Evolutionary conservation across 92 coral and sea anemone species (phyloP).

Genomic region (Parazoanthus darwini): DNA sequence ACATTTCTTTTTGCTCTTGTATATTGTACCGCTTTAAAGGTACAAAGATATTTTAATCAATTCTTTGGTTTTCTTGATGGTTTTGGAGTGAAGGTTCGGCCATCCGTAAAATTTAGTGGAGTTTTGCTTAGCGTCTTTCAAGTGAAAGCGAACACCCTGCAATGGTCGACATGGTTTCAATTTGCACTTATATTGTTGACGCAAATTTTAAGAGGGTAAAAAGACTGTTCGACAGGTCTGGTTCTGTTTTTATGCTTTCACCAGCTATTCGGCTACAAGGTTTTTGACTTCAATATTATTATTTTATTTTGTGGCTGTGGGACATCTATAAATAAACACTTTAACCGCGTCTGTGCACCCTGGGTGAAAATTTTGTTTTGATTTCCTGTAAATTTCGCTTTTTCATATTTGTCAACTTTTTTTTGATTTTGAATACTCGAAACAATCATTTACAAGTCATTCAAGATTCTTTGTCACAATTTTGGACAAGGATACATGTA

Average conservation of each 20-base stretch:
- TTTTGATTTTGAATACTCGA: too few relatives aligned
- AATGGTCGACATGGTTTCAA: not conserved
- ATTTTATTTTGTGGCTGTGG: not conserved
- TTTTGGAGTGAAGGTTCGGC: not conserved
- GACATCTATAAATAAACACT: not conserved
- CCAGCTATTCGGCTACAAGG: not conserved
- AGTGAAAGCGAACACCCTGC: not conserved
- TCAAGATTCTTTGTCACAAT: too few relatives aligned
- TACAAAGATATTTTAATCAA: not conserved
- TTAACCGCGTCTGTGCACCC: not conserved
- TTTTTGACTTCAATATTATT: not conserved
- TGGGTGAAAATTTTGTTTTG: not conserved
- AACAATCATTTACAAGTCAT: too few relatives aligned
- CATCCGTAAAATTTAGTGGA: not conserved
- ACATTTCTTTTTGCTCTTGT: not conserved
- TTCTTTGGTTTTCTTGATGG: not conserved
- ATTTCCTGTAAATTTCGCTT: not conserved
- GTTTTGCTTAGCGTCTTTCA: not conserved
- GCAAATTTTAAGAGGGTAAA: not conserved
- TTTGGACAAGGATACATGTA: too few relatives aligned
- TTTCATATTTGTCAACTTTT: not conserved
- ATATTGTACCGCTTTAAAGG: too few relatives aligned
- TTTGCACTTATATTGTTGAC: not conserved
- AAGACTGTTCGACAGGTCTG: not conserved
- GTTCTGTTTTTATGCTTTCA: not conserved